Conservation (phyloP, 2,113 vertebrate genomes). For the Trematomus loennbergii region DNA sequence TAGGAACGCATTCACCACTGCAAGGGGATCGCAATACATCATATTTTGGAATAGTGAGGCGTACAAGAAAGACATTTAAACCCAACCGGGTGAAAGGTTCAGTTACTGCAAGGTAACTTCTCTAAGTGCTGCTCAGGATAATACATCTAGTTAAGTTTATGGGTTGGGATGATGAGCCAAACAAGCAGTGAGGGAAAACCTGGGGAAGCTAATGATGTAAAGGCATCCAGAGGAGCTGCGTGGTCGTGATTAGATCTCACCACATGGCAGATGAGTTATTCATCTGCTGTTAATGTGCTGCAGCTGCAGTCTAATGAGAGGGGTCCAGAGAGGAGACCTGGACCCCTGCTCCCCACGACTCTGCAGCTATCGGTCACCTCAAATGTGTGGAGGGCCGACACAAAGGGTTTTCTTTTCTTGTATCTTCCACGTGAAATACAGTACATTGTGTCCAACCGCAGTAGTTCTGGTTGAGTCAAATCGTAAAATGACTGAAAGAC, state of each 20-base stretch:
- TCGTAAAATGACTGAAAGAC: neutral
- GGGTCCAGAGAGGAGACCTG: constrained; percentile 57
- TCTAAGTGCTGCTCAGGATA: constrained; percentile 33
- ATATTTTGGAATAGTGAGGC: constrained; percentile 19
- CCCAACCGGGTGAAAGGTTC: constrained; percentile 31
- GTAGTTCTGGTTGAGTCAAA: neutral
- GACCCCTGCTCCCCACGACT: constrained; percentile 54
- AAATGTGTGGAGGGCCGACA: constrained; percentile 10
- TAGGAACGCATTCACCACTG: constrained; percentile 53
- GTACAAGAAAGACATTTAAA: constrained; percentile 43
- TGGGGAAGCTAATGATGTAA: constrained; percentile 61
- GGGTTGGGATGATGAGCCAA: constrained; percentile 57
- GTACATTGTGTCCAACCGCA: neutral
- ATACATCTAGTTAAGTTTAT: constrained; percentile 50
- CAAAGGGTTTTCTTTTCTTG: constrained; percentile 2
- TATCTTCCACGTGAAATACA: neutral
- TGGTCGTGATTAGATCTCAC: constrained; percentile 78
- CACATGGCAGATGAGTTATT: constrained; percentile 81
- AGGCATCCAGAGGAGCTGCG: constrained; percentile 65
- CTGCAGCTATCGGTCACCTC: constrained; percentile 59
- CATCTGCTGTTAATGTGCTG: constrained; percentile 81
- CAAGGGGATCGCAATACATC: constrained; percentile 42
- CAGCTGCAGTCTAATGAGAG: constrained; percentile 83
- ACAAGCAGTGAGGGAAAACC: constrained; percentile 61
- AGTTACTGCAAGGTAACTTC: constrained; percentile 32